Base-by-base conservation (phyloP, 2,797 vertebrate genomes). In the Artibeus lituratus region DNA sequence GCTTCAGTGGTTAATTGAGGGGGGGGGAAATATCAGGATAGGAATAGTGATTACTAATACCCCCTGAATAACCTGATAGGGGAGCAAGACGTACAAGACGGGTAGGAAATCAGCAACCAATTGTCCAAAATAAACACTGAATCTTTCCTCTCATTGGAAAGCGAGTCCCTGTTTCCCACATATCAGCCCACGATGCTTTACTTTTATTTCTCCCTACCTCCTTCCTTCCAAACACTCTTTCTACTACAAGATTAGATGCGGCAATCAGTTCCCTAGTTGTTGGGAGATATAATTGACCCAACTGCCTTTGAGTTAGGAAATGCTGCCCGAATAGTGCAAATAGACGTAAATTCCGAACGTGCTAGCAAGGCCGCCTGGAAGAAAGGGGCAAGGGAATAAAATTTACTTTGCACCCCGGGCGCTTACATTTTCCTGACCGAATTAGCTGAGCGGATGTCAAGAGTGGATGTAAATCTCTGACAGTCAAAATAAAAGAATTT, bases 401-500 rank as follows among this genome's bases (percentile, higher is more conserved):
- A 87, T 67, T 69, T 59, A 78, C 86, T 96, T 55, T 59, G 76
- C 12, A 55, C 42, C 39, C 42, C 10, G 94, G 77, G 82, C 11
- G 1, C 26, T 57, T 78, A 44, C 18, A 22, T 51, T 77, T 89
- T 77, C 55, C 70, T 92, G 72, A 59, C 42, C 47, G 49, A 93
- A 57, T 76, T 67, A 70, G 26, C 44, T 14, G 8, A 73, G n/a
- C 21, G 29, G 32, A 72, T 14, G 8, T 77, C 37, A 76, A 95
- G 18, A 81, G 51, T 77, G 42, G 73, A 57, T 74, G 70, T 49
- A 72, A 96, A 88, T 91, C 35, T 65, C 69, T 42, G 57, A 49
- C 24, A 12, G 57, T 85, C 24, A 96, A 87, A 92, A 92, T 51
- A 90, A 84, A 92, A 51, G 59, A 35, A 80, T 74, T 94, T 32